Evolutionary conservation across 2,113 vertebrate genomes (phyloP).

Genomic region (Hipposideros armiger): DNA sequence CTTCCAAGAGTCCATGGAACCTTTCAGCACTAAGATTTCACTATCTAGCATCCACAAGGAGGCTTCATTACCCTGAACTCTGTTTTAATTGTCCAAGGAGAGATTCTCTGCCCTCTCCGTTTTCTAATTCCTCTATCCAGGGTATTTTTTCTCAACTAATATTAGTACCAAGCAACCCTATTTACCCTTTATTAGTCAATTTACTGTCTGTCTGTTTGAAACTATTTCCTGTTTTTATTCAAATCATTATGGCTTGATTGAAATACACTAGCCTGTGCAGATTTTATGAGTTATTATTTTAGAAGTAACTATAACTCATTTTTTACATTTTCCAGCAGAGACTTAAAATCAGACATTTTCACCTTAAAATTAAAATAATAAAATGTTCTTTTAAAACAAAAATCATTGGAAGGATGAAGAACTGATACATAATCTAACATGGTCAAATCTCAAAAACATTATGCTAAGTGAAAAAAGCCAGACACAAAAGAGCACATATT

Average conservation of each 20-base stretch:
- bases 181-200: background rate
- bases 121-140: background rate
- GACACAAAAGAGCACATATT: background rate
- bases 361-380: slow-evolving; percentile 6
- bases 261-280: background rate
- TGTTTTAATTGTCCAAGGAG: background rate
- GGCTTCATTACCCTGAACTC: background rate
- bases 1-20: slow-evolving; percentile 18
- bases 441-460: background rate
- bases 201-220: background rate
- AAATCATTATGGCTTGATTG: background rate
- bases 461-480: background rate
- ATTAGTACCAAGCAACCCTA: background rate
- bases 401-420: background rate
- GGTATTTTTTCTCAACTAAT: slow-evolving; percentile 17
- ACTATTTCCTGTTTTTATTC: slow-evolving; percentile 22
- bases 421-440: background rate
- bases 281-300: slow-evolving; percentile 40
- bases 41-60: background rate
- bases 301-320: background rate
- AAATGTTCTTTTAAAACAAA: background rate
- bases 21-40: background rate
- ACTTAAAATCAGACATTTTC: background rate
- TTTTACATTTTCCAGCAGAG: background rate
- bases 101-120: background rate